Evolutionary conservation across 2,888 invertebrate species (phyloP), one percentile per base, ranked within the genome.

Genomic region (Smittia sp.): DNA sequence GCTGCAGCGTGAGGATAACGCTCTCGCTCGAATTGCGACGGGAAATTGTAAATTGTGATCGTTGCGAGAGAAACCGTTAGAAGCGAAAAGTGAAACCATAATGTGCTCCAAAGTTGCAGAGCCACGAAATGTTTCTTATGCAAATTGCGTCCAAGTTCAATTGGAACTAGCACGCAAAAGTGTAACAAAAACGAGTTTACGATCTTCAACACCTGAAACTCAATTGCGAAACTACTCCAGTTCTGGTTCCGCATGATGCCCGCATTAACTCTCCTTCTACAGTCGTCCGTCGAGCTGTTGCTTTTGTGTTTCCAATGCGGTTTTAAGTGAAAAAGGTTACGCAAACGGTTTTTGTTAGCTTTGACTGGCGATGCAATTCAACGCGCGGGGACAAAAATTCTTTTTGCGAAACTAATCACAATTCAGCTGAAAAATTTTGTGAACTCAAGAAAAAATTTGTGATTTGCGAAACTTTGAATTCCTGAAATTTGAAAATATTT

Each of bases 71-170:
- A 11, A 68, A 39, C n/a, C 20, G 7, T 15, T 68, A 22, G 13
- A 15, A 22, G 13, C 27, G 27, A 46, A 27, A 58, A 72, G 62
- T 39, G 62, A 72, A 72, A 58, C 58, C 58, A 27, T 41, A 39
- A 72, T 62, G 32, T 72, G 72, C 58, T 20, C 62, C 39, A 72
- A 38, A 32, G 20, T 58, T 72, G 58, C 72, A 58, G 38, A 58
- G 62, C 24, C 72, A 72, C 72, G 72, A 39, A 18, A 52, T 18
- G 69, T 41, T 20, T 69, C 69, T 52, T 20, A 72, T 72, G 72
- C 38, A 62, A 72, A 72, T 72, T 58, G 18, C 22, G 24, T 70
- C 20, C 62, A 72, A 72, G 58, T 72, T 58, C 72, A 58, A 58
- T 62, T 62, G 27, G 46, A 22, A 70, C 27, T 54, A 18, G 58